Conservation (phyloP, 2,113 vertebrate species). For the Pollachius pollachius region DNA sequence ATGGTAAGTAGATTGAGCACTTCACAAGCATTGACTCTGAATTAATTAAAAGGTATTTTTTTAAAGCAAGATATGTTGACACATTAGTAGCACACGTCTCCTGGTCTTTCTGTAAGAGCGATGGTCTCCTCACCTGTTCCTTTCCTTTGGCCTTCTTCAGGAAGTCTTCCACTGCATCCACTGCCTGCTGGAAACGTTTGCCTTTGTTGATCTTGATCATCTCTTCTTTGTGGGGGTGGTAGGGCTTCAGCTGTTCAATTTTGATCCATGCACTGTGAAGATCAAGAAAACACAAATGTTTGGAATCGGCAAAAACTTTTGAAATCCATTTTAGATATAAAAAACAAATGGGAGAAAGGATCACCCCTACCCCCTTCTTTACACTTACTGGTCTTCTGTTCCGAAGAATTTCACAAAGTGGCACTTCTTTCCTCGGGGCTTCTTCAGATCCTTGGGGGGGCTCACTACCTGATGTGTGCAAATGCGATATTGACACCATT, state of each 20-base stretch:
- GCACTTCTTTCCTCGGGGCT: constrained; percentile 96
- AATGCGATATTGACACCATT: background rate
- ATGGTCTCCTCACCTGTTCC: constrained; percentile 80
- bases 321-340: too few relatives aligned
- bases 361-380: background rate
- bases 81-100: too few relatives aligned
- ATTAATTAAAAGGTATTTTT: too few relatives aligned
- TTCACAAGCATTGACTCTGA: too few relatives aligned
- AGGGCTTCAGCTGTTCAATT: constrained; percentile 97
- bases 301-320: too few relatives aligned
- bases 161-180: constrained; percentile 97
- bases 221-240: constrained; percentile 95
- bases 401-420: constrained; percentile 99
- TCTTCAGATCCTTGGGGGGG: constrained; percentile 97
- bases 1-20: too few relatives aligned
- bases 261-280: constrained; percentile 94
- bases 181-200: constrained; percentile 96
- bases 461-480: constrained; percentile 85
- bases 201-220: constrained; percentile 99
- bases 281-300: constrained; percentile 15
- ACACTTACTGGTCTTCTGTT: constrained; percentile 97
- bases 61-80: too few relatives aligned
- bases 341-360: too few relatives aligned
- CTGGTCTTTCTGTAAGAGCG: too few relatives aligned
- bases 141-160: constrained; percentile 93